Conservation (phyloP, 2,888 invertebrate genomes). For the Campoletis raptor region DNA sequence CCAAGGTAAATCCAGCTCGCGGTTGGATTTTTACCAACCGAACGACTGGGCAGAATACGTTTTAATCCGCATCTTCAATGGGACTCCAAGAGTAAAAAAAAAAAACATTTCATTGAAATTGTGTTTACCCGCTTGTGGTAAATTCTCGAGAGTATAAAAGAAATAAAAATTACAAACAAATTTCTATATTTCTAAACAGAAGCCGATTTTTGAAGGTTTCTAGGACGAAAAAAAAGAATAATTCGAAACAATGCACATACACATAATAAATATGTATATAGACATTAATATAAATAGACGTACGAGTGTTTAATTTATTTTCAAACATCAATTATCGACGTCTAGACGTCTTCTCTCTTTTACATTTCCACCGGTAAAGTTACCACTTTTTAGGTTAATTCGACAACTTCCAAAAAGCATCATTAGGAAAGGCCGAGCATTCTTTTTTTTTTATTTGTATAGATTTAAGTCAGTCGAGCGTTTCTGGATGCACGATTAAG, state of each 20-base stretch:
- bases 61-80: not conserved
- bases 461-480: constrained; percentile 70
- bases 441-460: constrained; percentile 44
- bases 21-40: no score
- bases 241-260: constrained; percentile 4
- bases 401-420: constrained; percentile 68
- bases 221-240: not conserved
- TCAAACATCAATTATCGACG: constrained; percentile 78
- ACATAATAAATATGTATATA: constrained; percentile 6
- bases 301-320: constrained; percentile 75
- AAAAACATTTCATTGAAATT: not conserved
- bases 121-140: not conserved
- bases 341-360: constrained; percentile 73
- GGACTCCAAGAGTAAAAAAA: not conserved
- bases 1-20: no score
- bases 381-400: constrained; percentile 61
- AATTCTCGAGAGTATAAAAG: not conserved
- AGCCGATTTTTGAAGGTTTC: not conserved
- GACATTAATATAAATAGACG: constrained; percentile 46
- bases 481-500: constrained; percentile 68
- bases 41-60: no score
- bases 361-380: constrained; percentile 63
- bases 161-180: not conserved
- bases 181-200: not conserved
- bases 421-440: constrained; percentile 70